phyloP scores from a whole-genome alignment of 2,888 invertebrate genomes.

The Ochropleura leucogaster region DNA sequence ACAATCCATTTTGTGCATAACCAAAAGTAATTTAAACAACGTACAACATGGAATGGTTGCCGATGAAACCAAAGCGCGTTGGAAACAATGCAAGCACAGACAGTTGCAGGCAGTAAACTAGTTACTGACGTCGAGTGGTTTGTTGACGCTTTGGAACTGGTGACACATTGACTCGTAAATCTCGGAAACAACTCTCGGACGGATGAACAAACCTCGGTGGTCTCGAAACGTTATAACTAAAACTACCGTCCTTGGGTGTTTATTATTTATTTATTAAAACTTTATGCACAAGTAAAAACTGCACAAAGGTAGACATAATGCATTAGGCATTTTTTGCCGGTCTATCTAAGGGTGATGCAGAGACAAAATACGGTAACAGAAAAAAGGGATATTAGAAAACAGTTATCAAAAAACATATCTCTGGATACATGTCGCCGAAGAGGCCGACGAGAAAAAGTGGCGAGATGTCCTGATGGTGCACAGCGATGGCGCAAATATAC shows the following conservation, averaged over 20 bases:
- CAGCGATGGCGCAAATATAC: too few species aligned
- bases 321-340: too few species aligned
- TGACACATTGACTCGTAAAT: conserved; percentile 39
- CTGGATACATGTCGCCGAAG: too few species aligned
- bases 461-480: too few species aligned
- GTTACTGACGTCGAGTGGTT: conserved; percentile 16
- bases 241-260: conserved; percentile 11
- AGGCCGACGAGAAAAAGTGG: too few species aligned
- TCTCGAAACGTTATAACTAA: conserved; percentile 18
- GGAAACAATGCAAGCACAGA: conserved; percentile 7
- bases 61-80: neutral
- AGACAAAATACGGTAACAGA: too few species aligned
- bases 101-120: conserved; percentile 9
- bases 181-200: conserved; percentile 12
- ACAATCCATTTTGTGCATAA: neutral
- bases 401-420: too few species aligned
- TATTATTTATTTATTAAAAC: neutral
- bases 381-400: too few species aligned
- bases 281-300: too few species aligned
- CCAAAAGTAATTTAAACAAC: neutral
- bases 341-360: too few species aligned
- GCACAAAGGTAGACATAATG: too few species aligned
- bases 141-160: conserved; percentile 29
- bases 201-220: conserved; percentile 4
- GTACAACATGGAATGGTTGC: conserved; percentile 1